Conservation (phyloP, 2,797 vertebrate genomes). For the Calcarius lapponicus region DNA sequence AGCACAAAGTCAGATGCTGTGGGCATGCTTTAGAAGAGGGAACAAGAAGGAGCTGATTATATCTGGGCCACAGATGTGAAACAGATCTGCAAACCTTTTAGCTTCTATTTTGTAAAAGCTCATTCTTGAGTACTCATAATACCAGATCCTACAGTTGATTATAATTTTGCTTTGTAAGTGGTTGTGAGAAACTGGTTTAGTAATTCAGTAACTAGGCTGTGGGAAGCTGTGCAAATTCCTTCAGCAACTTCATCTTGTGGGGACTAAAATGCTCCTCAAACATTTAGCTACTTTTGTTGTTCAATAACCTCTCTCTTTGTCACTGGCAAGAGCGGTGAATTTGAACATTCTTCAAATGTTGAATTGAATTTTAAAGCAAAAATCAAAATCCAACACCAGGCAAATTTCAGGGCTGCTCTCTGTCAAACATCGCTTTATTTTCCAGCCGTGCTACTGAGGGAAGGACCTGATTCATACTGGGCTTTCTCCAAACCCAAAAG, state of each 20-base stretch:
- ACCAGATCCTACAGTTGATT: constrained; percentile 36
- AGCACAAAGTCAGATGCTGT: background rate
- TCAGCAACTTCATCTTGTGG: background rate
- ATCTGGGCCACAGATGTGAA: constrained; percentile 26
- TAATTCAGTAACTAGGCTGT: constrained; percentile 55
- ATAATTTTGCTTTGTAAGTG: constrained; percentile 41
- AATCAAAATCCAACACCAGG: background rate
- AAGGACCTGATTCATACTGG: background rate
- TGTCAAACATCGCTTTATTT: background rate
- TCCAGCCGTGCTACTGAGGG: background rate
- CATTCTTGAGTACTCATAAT: constrained; percentile 19
- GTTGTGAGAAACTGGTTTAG: constrained; percentile 40
- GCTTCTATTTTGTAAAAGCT: constrained; percentile 35
- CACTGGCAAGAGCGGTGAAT: background rate
- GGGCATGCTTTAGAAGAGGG: background rate
- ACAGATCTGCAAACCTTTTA: constrained; percentile 40
- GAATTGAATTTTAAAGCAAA: background rate
- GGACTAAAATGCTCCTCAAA: background rate
- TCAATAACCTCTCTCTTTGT: background rate
- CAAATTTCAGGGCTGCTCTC: background rate
- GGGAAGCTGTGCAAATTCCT: constrained; percentile 41
- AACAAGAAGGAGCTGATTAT: background rate
- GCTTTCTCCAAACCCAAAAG: background rate
- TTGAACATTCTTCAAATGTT: background rate
- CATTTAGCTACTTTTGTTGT: background rate